phyloP scores from a whole-genome alignment of 2,888 invertebrate species.

The Cephus nigrinus region DNA sequence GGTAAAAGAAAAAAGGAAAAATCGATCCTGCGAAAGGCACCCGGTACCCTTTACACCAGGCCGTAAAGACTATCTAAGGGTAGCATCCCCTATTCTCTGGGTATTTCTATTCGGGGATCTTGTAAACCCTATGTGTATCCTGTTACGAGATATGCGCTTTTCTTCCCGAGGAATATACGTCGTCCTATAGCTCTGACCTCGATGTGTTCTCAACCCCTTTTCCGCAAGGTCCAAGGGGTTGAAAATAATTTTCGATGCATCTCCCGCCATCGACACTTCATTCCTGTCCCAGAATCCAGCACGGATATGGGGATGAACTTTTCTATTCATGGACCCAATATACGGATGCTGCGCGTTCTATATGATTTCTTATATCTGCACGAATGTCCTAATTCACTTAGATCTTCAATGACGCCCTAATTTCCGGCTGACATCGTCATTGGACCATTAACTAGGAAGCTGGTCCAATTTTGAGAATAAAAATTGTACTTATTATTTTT shows the following conservation, averaged over 20 bases:
- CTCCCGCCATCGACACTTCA: not conserved
- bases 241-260: not conserved
- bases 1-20: not conserved
- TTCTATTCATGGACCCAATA: not conserved
- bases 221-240: not conserved
- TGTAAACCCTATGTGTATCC: not conserved
- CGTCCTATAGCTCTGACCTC: not conserved
- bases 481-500: not conserved
- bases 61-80: conserved; percentile 3
- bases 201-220: not conserved
- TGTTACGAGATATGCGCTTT: not conserved
- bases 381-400: not conserved
- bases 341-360: not conserved
- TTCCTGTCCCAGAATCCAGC: not conserved
- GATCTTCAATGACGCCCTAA: not conserved
- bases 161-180: not conserved
- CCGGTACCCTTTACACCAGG: not conserved
- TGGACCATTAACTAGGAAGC: not conserved
- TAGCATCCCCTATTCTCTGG: not conserved
- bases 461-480: not conserved
- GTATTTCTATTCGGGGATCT: not conserved
- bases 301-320: not conserved
- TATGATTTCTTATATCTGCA: not conserved
- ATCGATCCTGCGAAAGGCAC: not conserved
- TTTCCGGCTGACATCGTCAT: not conserved